Percentiles rank a stretch among this genome's conserved stretches.
Evolutionary conservation across 2,113 vertebrate genomes (phyloP).

Genomic region (Atlantisia rogersi): DNA sequence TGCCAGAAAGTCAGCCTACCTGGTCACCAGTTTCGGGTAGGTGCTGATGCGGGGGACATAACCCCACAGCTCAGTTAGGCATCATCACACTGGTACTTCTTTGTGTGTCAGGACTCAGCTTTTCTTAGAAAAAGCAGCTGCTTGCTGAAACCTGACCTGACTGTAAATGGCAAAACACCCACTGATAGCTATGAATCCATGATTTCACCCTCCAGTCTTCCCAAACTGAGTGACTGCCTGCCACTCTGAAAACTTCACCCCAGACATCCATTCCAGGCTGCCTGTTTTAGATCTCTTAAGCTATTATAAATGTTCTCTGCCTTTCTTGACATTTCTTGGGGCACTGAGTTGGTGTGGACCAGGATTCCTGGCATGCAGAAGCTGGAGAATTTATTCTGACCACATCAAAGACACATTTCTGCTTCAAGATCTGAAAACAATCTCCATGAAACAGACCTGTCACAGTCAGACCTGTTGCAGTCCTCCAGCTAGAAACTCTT

Average conservation of each 20-base stretch:
- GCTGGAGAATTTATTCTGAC: neutral
- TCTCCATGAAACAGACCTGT: neutral
- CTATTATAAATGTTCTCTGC: neutral
- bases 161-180: neutral
- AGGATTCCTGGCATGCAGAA: neutral
- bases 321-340: neutral
- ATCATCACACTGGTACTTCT: neutral
- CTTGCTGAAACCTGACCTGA: neutral
- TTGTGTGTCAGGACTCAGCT: neutral
- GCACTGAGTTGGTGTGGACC: neutral
- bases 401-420: neutral
- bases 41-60: neutral
- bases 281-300: neutral
- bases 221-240: neutral
- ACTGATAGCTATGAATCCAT: neutral
- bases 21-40: neutral
- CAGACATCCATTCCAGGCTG: neutral
- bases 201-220: neutral
- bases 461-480: neutral
- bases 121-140: neutral
- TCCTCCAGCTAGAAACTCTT: neutral
- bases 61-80: neutral
- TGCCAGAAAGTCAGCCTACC: neutral
- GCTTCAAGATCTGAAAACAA: neutral
- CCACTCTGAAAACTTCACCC: neutral